Conservation (phyloP, 2,797 vertebrate genomes). For the Phoebastria nigripes region DNA sequence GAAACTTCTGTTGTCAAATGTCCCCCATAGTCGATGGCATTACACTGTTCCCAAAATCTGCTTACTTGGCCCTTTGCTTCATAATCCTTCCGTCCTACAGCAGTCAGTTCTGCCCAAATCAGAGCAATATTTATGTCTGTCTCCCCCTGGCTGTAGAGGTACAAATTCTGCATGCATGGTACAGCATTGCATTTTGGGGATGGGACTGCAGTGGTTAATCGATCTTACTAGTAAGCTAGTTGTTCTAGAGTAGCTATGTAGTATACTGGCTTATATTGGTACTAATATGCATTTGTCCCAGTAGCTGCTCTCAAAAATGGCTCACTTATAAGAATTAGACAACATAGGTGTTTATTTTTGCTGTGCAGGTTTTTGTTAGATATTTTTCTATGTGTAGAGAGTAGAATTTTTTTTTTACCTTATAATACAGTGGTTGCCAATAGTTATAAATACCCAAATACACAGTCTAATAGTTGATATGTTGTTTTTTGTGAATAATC, state of each 20-base stretch:
- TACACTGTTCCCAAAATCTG: not conserved
- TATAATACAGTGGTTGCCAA: not conserved
- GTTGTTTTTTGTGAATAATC: not conserved
- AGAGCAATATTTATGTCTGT: not conserved
- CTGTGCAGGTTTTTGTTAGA: not conserved
- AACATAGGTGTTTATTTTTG: not conserved
- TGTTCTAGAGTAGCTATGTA: not conserved
- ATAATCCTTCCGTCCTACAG: not conserved
- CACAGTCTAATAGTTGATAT: not conserved
- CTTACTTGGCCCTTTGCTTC: not conserved
- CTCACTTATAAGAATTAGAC: not conserved
- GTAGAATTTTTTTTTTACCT: not conserved
- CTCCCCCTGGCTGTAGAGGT: not conserved
- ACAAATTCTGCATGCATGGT: accelerated
- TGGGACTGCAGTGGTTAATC: not conserved
- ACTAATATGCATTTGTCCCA: not conserved
- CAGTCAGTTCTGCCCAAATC: not conserved
- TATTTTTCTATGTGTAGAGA: not conserved
- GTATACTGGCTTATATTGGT: not conserved
- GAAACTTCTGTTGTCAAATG: not conserved
- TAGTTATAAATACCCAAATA: not conserved
- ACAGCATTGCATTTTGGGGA: not conserved
- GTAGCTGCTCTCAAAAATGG: not conserved
- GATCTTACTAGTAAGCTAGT: not conserved
- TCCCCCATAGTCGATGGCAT: not conserved